These are phyloP conservation scores for Microdon myrmicae DNA, from an alignment of 2,888 invertebrate species.

Conservation along the genomic window DNA sequence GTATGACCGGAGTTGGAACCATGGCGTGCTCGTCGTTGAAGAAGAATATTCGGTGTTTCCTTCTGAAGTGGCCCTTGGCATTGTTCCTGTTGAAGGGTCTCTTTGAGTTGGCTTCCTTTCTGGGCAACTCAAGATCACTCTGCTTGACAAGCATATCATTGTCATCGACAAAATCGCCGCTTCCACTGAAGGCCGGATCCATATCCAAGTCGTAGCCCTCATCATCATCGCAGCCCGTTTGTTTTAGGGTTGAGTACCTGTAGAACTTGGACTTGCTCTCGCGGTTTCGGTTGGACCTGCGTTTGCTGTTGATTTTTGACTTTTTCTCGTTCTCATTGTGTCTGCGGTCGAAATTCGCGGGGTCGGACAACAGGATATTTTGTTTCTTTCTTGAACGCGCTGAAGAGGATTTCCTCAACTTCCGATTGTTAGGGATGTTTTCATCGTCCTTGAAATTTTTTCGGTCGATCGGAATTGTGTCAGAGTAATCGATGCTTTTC, in stretches of 20 bases:
- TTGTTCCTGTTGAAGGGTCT: constrained; percentile 6
- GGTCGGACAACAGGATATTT: constrained; percentile 10
- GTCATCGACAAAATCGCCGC: constrained; percentile 53
- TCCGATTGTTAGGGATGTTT: neutral
- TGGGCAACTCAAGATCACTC: constrained; percentile 7
- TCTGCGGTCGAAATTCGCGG: neutral
- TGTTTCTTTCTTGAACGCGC: constrained; percentile 1
- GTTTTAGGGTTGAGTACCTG: constrained; percentile 1
- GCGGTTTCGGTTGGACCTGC: neutral
- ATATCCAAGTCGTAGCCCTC: constrained; percentile 36
- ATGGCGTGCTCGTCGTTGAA: constrained; percentile 14
- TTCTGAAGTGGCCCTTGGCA: constrained; percentile 1
- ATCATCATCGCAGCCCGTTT: constrained; percentile 9
- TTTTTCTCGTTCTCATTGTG: constrained; percentile 7
- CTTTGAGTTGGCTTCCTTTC: neutral
- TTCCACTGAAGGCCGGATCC: constrained; percentile 52
- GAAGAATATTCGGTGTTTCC: constrained; percentile 22
- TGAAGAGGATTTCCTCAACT: constrained; percentile 5
- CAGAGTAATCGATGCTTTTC: constrained; percentile 24
- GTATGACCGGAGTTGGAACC: constrained; percentile 3
- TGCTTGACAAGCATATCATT: constrained; percentile 27
- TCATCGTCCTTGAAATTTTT: constrained; percentile 6
- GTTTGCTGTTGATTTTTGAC: constrained; percentile 22
- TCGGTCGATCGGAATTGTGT: constrained; percentile 31
- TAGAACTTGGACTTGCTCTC: constrained; percentile 6